These are phyloP conservation scores for Meleagris gallopavo DNA, from an alignment of 2,113 vertebrate species.

Conservation along the genomic window DNA sequence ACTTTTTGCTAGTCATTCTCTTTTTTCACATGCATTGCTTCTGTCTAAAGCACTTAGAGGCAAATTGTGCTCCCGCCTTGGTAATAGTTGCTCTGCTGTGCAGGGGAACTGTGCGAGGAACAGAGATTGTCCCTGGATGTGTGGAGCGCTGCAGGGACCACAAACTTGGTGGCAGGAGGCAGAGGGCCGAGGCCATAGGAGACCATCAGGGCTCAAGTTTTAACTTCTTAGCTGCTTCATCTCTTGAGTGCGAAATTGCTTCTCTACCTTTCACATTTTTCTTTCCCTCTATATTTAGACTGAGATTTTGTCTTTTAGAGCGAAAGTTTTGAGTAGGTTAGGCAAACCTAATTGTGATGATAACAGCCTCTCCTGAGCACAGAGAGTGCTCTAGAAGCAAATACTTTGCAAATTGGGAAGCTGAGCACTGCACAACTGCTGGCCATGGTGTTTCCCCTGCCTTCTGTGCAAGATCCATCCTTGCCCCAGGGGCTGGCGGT, in stretches of 20 bases:
- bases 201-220: background rate
- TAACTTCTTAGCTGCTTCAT: background rate
- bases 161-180: background rate
- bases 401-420: background rate
- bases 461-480: background rate
- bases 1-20: background rate
- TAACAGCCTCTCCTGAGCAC: background rate
- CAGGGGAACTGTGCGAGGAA: rapidly evolving
- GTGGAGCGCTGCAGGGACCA: background rate
- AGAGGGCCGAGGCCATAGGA: background rate
- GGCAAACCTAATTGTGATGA: background rate
- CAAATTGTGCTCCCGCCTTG: conserved; percentile 27
- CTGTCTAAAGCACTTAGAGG: conserved; percentile 15
- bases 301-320: background rate
- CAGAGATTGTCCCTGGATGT: background rate
- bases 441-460: background rate
- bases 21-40: conserved; percentile 3
- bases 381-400: background rate
- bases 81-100: background rate
- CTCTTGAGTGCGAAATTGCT: background rate
- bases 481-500: background rate
- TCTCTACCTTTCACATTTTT: background rate
- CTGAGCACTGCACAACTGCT: background rate
- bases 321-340: background rate
- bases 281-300: background rate